These are phyloP conservation scores for Netelia fuscicornis DNA, from an alignment of 2,888 invertebrate genomes.

Conservation along the genomic window DNA sequence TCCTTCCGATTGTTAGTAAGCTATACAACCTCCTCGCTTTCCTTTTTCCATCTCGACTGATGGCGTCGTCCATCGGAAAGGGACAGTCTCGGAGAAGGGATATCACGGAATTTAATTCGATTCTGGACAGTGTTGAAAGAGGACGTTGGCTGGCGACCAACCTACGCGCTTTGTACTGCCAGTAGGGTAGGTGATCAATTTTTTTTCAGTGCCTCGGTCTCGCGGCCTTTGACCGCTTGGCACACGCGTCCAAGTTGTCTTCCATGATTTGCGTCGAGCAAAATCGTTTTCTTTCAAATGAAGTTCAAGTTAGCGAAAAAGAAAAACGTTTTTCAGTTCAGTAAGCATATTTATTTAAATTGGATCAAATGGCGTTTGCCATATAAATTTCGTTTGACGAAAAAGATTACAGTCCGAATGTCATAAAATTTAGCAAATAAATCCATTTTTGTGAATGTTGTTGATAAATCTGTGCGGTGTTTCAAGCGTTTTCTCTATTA, in stretches of 20 bases:
- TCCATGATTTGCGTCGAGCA: conserved; percentile 3
- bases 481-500: background rate
- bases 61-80: conserved; percentile 39
- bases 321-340: background rate
- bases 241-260: conserved; percentile 13
- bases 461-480: too few relatives aligned
- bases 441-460: too few relatives aligned
- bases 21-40: conserved; percentile 36
- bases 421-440: too few relatives aligned
- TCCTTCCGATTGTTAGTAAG: conserved; percentile 25
- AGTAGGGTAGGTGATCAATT: background rate
- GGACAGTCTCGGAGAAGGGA: conserved; percentile 71
- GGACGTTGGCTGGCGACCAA: conserved; percentile 26
- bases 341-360: background rate
- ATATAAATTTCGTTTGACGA: background rate
- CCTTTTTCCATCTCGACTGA: conserved; percentile 3
- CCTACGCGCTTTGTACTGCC: conserved; percentile 22
- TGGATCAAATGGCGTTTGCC: background rate
- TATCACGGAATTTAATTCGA: conserved; percentile 67
- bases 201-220: background rate
- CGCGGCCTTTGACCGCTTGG: conserved; percentile 32
- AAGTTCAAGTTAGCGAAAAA: background rate
- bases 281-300: background rate
- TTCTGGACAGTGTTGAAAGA: conserved; percentile 4
- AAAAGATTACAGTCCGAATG: too few relatives aligned